These are phyloP conservation scores for Nothobranchius kuhntae DNA, from an alignment of 2,113 vertebrate genomes.

Conservation along the genomic window DNA sequence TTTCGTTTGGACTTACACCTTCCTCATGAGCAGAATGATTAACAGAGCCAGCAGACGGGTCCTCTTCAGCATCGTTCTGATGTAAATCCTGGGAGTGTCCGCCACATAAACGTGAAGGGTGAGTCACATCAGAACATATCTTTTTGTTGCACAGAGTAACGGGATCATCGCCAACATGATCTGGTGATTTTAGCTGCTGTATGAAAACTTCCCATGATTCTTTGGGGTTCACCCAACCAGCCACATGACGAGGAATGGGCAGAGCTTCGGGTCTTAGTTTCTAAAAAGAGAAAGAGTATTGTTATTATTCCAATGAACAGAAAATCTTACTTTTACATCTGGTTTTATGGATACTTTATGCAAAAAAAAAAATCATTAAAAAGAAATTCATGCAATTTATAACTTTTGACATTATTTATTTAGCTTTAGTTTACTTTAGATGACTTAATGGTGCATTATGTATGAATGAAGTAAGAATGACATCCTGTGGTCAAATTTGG, in stretches of 20 bases:
- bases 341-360: not conserved
- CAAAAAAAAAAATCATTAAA: not conserved
- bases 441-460: too few species aligned
- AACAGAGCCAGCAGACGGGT: not conserved
- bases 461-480: too few species aligned
- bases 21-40: not conserved
- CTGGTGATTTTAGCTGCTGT: constrained; percentile 62
- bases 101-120: not conserved
- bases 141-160: constrained; percentile 53
- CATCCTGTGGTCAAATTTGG: too few species aligned
- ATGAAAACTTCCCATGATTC: constrained; percentile 82
- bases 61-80: not conserved
- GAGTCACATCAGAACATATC: constrained; percentile 21
- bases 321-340: too few species aligned
- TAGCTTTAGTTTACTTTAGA: too few species aligned
- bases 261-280: constrained; percentile 12
- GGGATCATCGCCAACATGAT: constrained; percentile 8
- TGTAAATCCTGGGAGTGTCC: not conserved
- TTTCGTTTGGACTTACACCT: not conserved
- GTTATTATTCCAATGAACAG: too few species aligned
- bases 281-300: not conserved
- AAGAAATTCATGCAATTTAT: not conserved
- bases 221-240: constrained; percentile 81
- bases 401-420: not conserved
- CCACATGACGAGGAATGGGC: constrained; percentile 76